Evolutionary conservation across 2,888 invertebrate species (phyloP), one percentile per base, ranked within the genome.

Genomic region (Diachrysia chrysitis): DNA sequence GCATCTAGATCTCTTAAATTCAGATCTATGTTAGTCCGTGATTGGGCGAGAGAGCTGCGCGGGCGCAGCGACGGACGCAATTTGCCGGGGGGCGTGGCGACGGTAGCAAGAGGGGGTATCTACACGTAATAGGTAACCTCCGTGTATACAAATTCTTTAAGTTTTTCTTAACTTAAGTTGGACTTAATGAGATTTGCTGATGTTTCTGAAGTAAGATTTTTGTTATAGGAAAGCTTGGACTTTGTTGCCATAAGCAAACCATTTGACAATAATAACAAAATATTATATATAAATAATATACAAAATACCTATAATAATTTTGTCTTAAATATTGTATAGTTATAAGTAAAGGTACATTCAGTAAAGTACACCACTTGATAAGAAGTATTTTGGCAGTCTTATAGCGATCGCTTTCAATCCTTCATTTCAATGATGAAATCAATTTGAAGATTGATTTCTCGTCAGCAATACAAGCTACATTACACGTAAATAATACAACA

Each of bases 21-120:
- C 82, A 85, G 85, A 84, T 87, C 85, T 80, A 80, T 81, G 84
- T 87, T 83, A 84, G 83, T 75, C 84, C 78, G 87, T 89, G 89
- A 94, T 93, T 94, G 94, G 93, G 83, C 86, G 93, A 91, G 88
- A 87, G 88, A 86, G 86, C 84, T 84, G 88, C 90, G 88, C 87
- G 58, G 74, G 89, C 89, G 86, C 90, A 87, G 71, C 78, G 81
- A 75, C 85, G 87, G 85, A 82, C 89, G 90, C 90, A 90, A 90
- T 90, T 92, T 90, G 89, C 88, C 80, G 86, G 71, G 84, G 79
- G 93, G 93, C 93, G 93, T 88, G 90, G 91, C 86, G 79, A 82
- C 87, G 76, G 89, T 90, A 88, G 90, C 88, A 83, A 85, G 84
- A 85, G 84, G 85, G 78, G 65, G 79, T 81, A 81, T 82, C 70